phyloP scores from a whole-genome alignment of 2,797 vertebrate genomes.

The Acanthurus leucopareius region DNA sequence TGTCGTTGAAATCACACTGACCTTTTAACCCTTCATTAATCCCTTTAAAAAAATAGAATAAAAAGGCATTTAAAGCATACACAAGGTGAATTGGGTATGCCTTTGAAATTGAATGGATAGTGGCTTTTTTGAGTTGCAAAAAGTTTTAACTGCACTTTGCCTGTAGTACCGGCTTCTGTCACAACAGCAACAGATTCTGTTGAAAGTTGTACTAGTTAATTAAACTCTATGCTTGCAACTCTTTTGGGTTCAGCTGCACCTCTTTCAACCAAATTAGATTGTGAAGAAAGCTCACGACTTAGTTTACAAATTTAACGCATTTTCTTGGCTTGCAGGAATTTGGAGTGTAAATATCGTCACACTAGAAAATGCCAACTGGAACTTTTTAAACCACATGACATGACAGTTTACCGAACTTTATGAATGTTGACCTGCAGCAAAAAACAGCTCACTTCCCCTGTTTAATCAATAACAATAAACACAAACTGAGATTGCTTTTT shows the following conservation, averaged over 20 bases:
- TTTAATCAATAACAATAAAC: not conserved
- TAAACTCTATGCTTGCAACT: not conserved
- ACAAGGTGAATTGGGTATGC: too few species aligned
- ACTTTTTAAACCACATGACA: too few species aligned
- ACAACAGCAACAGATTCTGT: not conserved
- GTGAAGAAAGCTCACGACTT: not conserved
- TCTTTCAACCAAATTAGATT: not conserved
- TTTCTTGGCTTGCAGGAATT: not conserved
- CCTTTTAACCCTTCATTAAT: too few species aligned
- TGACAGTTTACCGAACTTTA: too few species aligned
- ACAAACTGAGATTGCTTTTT: not conserved
- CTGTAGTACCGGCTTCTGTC: too few species aligned
- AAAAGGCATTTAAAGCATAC: too few species aligned
- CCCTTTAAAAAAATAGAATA: too few species aligned
- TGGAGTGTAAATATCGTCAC: not conserved
- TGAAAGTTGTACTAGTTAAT: not conserved
- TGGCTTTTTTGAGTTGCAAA: too few species aligned
- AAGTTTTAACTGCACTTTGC: too few species aligned
- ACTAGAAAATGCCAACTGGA: not conserved
- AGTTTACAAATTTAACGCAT: not conserved
- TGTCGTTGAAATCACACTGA: too few species aligned
- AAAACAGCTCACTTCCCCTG: not conserved
- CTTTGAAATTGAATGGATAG: too few species aligned
- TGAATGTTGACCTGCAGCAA: too few species aligned
- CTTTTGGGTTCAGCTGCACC: not conserved